Evolutionary conservation across 1,140 invertebrate species (phyloP).

Genomic region (Micrasema longulum): DNA sequence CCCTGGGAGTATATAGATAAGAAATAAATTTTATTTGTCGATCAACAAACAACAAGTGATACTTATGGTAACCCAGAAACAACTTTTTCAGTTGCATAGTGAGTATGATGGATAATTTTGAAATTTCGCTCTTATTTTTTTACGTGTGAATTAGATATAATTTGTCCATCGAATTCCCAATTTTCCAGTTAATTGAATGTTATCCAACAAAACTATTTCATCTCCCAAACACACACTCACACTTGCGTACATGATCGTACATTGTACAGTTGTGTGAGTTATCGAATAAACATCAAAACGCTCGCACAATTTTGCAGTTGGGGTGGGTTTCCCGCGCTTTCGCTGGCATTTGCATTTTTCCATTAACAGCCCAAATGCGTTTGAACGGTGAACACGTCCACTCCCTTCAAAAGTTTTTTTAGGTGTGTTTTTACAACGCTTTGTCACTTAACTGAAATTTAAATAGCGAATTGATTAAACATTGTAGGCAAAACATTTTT

Average conservation of each 20-base stretch:
- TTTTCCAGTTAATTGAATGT: slow-evolving; percentile 27
- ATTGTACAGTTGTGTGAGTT: slow-evolving; percentile 25
- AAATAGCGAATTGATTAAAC: too few relatives aligned
- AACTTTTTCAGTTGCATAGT: too few relatives aligned
- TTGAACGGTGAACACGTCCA: slow-evolving; percentile 27
- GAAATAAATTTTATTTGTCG: too few relatives aligned
- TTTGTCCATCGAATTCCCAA: slow-evolving; percentile 24
- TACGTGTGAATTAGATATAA: slow-evolving; percentile 1
- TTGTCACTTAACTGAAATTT: too few relatives aligned
- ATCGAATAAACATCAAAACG: slow-evolving; percentile 41
- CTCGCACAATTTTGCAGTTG: slow-evolving; percentile 23
- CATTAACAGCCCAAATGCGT: slow-evolving; percentile 49
- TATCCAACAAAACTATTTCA: background rate
- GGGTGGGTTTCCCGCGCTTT: slow-evolving; percentile 29
- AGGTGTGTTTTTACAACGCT: too few relatives aligned
- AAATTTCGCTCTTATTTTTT: slow-evolving; percentile 10
- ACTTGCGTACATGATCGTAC: background rate
- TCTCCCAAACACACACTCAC: background rate
- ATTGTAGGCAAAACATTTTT: too few relatives aligned
- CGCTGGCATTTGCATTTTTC: slow-evolving; percentile 50
- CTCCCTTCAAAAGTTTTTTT: background rate
- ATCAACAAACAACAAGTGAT: too few relatives aligned
- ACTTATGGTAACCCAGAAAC: too few relatives aligned
- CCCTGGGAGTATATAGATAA: too few relatives aligned
- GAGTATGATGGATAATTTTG: too few relatives aligned